Evolutionary conservation across 2,888 invertebrate genomes (phyloP), one percentile per base, ranked within the genome.

Genomic region (Tinea trinotella): DNA sequence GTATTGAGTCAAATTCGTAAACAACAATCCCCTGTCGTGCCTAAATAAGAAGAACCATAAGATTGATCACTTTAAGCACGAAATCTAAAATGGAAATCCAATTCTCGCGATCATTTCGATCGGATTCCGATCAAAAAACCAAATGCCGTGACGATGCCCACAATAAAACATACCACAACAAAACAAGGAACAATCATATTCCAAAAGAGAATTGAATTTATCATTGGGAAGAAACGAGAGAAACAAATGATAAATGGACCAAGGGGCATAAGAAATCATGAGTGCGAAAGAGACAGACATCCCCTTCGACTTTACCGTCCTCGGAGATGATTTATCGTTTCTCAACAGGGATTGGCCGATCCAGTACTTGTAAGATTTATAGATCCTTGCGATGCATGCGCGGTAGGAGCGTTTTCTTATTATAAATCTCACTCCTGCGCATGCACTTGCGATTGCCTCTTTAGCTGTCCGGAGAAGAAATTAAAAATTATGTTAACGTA

Each of bases 271-370:
- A 65, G 65, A 57, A 60, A 58, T 59, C 59, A 57, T 64, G 70
- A 61, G 84, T 69, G 78, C 62, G 74, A 84, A 79, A 59, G 76
- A 65, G 82, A 80, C 61, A 62, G 70, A 58, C 64, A 62, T 61
- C 65, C 60, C 62, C 71, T 71, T 71, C 79, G 73, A 74, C 71
- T 70, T 68, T 65, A 75, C 75, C 74, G 78, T 79, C 77, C 70
- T 71, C 70, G 62, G 75, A 74, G 77, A 83, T 85, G 84, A 85
- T 85, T 83, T 83, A 85, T 85, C 71, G 82, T 72, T 82, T 82
- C 83, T 83, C 80, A 77, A 84, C 84, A 76, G 81, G 81, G 83
- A 84, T 85, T 85, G 85, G 85, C 80, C 81, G 82, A 80, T 77
- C 67, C 78, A 76, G 80, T 83, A 82, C 78, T 78, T 69, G 67